Conservation (phyloP, 2,113 vertebrate genomes). For the Apaloderma vittatum region DNA sequence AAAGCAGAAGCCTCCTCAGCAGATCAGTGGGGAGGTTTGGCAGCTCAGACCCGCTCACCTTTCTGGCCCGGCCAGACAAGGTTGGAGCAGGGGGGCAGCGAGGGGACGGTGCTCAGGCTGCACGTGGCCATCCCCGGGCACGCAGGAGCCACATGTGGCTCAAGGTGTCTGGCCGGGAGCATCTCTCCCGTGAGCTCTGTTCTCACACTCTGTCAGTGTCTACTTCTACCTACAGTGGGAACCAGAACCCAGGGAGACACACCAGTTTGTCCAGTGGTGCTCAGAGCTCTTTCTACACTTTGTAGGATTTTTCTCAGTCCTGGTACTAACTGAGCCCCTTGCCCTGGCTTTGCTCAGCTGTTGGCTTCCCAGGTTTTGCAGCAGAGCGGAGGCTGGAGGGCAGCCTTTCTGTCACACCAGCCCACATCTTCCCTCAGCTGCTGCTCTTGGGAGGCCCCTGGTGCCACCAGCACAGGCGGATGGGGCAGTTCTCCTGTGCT, state of each 20-base stretch:
- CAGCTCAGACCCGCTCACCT: not conserved
- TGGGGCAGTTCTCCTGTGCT: not conserved
- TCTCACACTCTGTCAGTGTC: not conserved
- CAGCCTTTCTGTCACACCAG: not conserved
- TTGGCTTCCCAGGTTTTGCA: not conserved
- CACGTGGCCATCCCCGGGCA: accelerated
- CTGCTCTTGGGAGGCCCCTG: not conserved
- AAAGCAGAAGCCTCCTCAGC: not conserved
- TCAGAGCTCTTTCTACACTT: not conserved
- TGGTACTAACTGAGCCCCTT: not conserved
- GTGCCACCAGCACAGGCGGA: not conserved
- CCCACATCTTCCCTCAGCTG: not conserved
- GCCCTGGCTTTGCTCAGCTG: not conserved
- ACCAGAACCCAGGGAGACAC: accelerated
- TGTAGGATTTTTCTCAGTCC: not conserved
- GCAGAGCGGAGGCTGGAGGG: not conserved
- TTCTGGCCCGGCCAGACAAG: not conserved
- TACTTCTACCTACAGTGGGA: not conserved
- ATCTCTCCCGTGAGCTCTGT: not conserved
- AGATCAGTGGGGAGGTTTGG: not conserved
- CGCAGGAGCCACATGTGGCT: not conserved
- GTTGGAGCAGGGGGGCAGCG: accelerated
- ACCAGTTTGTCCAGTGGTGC: not conserved
- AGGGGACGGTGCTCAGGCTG: not conserved
- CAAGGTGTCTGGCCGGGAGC: too few species aligned